Evolutionary conservation across 2,797 vertebrate species (phyloP).

Genomic region (Semaprochilodus insignis): DNA sequence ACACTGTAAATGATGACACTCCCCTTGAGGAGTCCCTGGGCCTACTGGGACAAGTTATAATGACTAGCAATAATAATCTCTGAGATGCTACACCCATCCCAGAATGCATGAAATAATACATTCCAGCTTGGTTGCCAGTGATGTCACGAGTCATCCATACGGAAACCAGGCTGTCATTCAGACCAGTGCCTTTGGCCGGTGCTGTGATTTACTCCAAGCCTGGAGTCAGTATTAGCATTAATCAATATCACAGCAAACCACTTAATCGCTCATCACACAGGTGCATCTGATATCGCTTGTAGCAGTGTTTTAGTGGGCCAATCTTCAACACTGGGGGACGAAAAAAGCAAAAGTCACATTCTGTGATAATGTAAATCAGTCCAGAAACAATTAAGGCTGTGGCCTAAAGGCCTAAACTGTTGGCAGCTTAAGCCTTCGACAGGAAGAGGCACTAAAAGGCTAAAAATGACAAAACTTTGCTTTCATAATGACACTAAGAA

Average conservation of each 20-base stretch:
- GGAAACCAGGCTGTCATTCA: conserved; percentile 7
- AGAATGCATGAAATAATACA: conserved; percentile 26
- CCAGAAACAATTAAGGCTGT: neutral
- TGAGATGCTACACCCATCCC: neutral
- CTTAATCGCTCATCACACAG: conserved; percentile 34
- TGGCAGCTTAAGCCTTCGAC: neutral
- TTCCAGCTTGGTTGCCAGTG: neutral
- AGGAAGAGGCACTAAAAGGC: neutral
- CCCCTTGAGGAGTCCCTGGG: neutral
- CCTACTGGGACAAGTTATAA: conserved; percentile 11
- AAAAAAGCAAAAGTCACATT: neutral
- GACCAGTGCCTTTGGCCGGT: neutral
- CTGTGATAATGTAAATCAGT: neutral
- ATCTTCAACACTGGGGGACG: neutral
- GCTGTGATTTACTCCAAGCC: conserved; percentile 26
- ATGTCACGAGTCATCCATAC: neutral
- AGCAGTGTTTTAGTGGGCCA: neutral
- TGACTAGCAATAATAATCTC: conserved; percentile 23
- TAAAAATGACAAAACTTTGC: neutral
- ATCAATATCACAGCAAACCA: conserved; percentile 29
- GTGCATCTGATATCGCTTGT: conserved; percentile 11
- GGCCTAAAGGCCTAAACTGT: neutral
- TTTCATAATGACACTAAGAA: neutral
- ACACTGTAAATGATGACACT: neutral
- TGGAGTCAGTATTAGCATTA: conserved; percentile 36